phyloP scores from a whole-genome alignment of 1,140 invertebrate species.

The Drosophila nigrodunni region DNA sequence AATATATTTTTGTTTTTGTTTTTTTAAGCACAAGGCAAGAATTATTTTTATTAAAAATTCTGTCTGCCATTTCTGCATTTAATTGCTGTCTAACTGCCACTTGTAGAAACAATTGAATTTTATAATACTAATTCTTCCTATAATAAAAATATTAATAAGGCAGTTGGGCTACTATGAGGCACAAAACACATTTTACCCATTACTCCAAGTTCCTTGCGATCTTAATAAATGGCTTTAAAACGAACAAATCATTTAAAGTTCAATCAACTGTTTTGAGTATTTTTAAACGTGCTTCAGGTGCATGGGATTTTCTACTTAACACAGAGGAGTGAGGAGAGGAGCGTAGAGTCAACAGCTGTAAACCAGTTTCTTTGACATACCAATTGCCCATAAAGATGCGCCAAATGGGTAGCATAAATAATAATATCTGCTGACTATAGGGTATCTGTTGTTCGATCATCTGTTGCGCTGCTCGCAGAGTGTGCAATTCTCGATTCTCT shows the following conservation, averaged over 20 bases:
- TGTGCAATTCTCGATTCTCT: constrained; percentile 17
- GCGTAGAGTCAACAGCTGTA: not conserved
- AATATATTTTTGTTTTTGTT: too few species aligned
- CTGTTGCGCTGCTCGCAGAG: not conserved
- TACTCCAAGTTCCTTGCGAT: not conserved
- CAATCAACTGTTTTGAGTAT: constrained; percentile 7
- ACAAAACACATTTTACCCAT: not conserved
- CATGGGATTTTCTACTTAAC: not conserved
- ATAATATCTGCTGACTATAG: not conserved
- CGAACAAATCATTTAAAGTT: constrained; percentile 6
- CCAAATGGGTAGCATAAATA: constrained; percentile 1
- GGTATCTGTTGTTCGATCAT: not conserved
- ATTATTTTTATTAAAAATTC: too few species aligned
- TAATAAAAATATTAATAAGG: not conserved
- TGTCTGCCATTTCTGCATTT: too few species aligned
- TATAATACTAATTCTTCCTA: too few species aligned
- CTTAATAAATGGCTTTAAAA: constrained; percentile 3
- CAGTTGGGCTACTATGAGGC: not conserved
- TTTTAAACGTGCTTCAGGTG: not conserved
- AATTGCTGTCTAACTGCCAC: too few species aligned
- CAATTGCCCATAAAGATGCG: not conserved
- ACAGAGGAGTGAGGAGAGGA: not conserved
- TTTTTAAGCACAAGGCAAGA: too few species aligned
- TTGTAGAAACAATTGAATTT: too few species aligned
- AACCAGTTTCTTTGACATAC: constrained; percentile 2